Evolutionary conservation across 1,140 invertebrate species (phyloP), one percentile per base, ranked within the genome.

Genomic region (Oryctes rhinoceros): DNA sequence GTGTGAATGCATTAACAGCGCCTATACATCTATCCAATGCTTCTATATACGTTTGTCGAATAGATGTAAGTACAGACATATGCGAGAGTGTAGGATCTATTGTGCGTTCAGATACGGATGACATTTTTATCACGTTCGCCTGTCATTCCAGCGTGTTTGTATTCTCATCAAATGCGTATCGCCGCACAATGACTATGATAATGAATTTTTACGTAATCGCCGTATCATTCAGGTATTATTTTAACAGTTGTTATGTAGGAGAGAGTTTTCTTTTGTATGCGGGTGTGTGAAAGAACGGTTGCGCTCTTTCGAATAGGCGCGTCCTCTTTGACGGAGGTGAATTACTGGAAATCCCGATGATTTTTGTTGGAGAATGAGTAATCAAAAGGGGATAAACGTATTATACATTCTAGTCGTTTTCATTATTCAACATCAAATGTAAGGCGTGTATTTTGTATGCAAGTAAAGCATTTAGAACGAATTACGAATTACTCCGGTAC

Each of bases 51-150:
- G 53, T 3, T 62, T 62, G 1, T 6, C 53, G 24, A 71, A 24
- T 35, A 37, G n/a, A 13, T 71, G 18, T 7, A 18, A n/a, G 7
- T n/a, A 35, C 35, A 37, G 7, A 37, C 35, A 37, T 71, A 37
- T n/a, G 62, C 35, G 6, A 37, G 65, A 18, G 65, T 35, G 65
- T 44, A 44, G 9, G 65, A 71, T 71, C 37, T 71, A 71, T 71
- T 71, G 24, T 37, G 65, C 65, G 65, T 10, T 35, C 65, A 15
- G 65, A 24, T 71, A 20, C 35, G 65, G 24, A 71, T 71, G 65
- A 24, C 65, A 71, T 71, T 71, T 71, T 71, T 71, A 71, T 71
- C 65, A 71, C 65, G 65, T 71, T 71, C 65, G 65, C 65, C 24
- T 71, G 65, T 71, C 65, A 71, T 7, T 71, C 13, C 35, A 0